A percentile compares a stretch with the other conserved stretches of the same genome.
These are phyloP conservation scores for Tachina lurida DNA, from an alignment of 2,888 invertebrate genomes.

Conservation along the genomic window DNA sequence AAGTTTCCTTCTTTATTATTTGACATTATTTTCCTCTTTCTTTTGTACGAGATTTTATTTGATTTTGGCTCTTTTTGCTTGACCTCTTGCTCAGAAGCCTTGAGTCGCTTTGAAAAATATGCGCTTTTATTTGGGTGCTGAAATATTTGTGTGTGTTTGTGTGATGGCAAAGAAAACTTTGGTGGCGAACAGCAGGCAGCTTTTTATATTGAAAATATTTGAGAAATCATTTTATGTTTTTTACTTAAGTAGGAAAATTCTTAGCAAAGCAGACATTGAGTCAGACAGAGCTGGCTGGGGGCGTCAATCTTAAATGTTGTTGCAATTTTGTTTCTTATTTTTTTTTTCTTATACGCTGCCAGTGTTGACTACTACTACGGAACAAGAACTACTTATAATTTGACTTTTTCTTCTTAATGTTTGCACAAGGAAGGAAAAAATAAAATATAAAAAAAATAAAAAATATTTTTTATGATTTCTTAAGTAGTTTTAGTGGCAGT, in stretches of 20 bases:
- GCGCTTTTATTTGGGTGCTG: conserved; percentile 18
- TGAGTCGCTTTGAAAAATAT: neutral
- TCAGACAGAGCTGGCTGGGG: conserved; percentile 65
- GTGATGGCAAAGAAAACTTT: neutral
- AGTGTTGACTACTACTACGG: neutral
- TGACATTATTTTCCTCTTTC: conserved; percentile 65
- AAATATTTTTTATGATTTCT: conserved; percentile 49
- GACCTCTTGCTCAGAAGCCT: conserved; percentile 53
- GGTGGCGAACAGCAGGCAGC: conserved; percentile 19
- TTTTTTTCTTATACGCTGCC: conserved; percentile 5
- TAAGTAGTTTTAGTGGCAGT: conserved; percentile 61
- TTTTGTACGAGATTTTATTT: conserved; percentile 39
- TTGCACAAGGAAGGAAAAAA: conserved; percentile 47
- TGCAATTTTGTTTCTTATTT: conserved; percentile 9
- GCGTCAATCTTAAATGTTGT: conserved; percentile 51
- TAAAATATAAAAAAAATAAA: neutral
- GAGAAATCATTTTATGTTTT: neutral
- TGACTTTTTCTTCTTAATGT: conserved; percentile 13
- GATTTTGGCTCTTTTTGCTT: conserved; percentile 21
- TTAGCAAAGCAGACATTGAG: conserved; percentile 63
- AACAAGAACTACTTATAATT: conserved; percentile 12
- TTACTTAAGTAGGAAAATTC: conserved; percentile 2
- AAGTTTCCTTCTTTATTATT: conserved; percentile 53
- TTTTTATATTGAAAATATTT: conserved; percentile 2
- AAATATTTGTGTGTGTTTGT: conserved; percentile 28